Evolutionary conservation across 2,113 vertebrate genomes (phyloP), one percentile per base, ranked within the genome.

Genomic region (Sarotherodon lohbergeri): DNA sequence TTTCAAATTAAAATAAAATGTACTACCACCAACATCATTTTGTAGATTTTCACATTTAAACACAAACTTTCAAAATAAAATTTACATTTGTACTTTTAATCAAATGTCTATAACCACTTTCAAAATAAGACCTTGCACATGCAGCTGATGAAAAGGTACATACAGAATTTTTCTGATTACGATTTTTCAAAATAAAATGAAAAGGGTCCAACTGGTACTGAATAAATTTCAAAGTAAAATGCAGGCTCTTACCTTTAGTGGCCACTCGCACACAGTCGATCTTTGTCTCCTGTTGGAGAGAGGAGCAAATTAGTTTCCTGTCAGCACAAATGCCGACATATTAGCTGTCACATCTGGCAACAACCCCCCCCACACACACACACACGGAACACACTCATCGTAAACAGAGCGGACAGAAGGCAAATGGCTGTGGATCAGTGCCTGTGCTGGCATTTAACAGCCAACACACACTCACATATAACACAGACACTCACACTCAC

Each of bases 231-330:
- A 89, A 82, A 86, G 82, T 90, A 82, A 86, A 88, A 66, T 16
- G 10, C 56, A 24, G 66, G 10, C 2, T 66, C 89, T 89, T 97
- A 99, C 98, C 98, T 99, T 99, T 99, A 84, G 98, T 98, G 93
- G 98, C 98, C 85, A 99, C 98, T 84, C 96, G 96, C 88, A 99
- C 98, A 90, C 98, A 99, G 97, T 99, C 98, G 13, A 99, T 98
- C 97, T 99, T 99, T 91, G 98, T 98, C 96, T 99, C 98, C 98
- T 99, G 97, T 95, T 90, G 50, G 97, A 97, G 96, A 93, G 55
- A 86, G 7, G 56, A 83, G 54, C 11, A 50, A 83, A 86, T 88
- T 55, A 89, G 85, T 89, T 90, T 90, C 43, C 82, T 91, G 85
- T 91, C 88, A 80, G 88, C 57, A 80, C 22, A 71, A 80, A 79